Percentiles rank a stretch among this genome's conserved stretches.
phyloP scores from a whole-genome alignment of 2,113 vertebrate genomes.

The Malurus elegans region DNA sequence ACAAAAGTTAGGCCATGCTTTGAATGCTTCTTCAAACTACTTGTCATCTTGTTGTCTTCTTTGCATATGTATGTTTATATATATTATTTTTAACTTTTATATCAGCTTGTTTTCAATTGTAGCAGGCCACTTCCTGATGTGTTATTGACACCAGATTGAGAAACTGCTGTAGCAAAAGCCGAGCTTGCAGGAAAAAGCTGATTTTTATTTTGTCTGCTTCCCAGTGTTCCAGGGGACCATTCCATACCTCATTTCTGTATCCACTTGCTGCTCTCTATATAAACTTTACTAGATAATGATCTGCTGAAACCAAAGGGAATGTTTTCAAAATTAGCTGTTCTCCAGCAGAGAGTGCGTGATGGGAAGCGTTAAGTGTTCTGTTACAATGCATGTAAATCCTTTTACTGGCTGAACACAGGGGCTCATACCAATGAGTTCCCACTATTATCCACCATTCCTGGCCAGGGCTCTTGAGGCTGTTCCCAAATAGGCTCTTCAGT shows the following conservation, averaged over 20 bases:
- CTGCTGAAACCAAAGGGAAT: background rate
- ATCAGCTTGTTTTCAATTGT: background rate
- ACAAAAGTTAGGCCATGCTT: background rate
- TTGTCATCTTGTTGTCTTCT: background rate
- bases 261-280: background rate
- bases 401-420: background rate
- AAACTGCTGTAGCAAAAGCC: background rate
- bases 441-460: slow-evolving; percentile 18
- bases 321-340: slow-evolving; percentile 17
- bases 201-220: background rate
- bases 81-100: background rate
- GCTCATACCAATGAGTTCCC: slow-evolving; percentile 62
- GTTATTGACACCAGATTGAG: background rate
- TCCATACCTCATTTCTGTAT: background rate
- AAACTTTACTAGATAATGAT: slow-evolving; percentile 22
- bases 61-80: background rate
- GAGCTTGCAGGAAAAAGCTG: background rate
- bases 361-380: slow-evolving; percentile 6
- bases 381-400: slow-evolving; percentile 33
- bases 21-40: background rate
- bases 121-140: background rate
- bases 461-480: background rate
- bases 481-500: background rate
- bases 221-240: background rate
- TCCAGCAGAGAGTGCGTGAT: background rate